Base-by-base conservation (phyloP, 2,888 invertebrate genomes). In the Ametastegia equiseti region DNA sequence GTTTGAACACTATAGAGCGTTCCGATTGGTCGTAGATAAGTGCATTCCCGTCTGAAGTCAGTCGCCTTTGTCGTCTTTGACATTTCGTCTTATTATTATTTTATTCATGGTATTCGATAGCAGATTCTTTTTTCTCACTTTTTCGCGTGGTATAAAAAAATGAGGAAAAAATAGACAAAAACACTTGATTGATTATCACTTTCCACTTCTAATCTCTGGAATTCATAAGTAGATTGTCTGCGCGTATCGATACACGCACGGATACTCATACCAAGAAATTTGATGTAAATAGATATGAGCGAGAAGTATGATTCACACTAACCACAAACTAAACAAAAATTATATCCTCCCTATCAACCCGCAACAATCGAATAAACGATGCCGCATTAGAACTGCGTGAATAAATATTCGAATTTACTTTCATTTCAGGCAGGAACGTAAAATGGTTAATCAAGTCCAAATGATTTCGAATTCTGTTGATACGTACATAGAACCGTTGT, bases 361-460 rank as follows among this genome's bases (percentile, higher is more conserved):
- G 6, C 27, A 30, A 45, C 27, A 19, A 1, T 45, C 3, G 27
- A 27, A 15, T n/a, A 33, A 30, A 71, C 36, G 1, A 39, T 23
- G 30, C 23, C 15, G 54, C n/a, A 63, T 19, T 19, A 36, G n/a
- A 15, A 54, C 19, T 15, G n/a, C 15, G 15, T 11, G 39, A 2
- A 9, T 11, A 13, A 39, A 19, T 36, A 39, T 36, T 19, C 11
- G 19, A 65, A 36, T 33, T n/a, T 19, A 4, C 7, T 27, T 45
- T 27, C 23, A 60, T 60, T 78, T 27, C 63, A 78, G 60, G 33
- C 42, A 42, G 9, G 42, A 60, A 23, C 36, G 23, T 45, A 60
- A 60, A 33, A 86, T 87, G 87, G 81, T 85, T 42, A 85, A 85
- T 73, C 85, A 87, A 82, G 83, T 83, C 23, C 83, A 81, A 67